phyloP scores from a whole-genome alignment of 2,888 invertebrate genomes.

The Hirtodrosophila cameraria region DNA sequence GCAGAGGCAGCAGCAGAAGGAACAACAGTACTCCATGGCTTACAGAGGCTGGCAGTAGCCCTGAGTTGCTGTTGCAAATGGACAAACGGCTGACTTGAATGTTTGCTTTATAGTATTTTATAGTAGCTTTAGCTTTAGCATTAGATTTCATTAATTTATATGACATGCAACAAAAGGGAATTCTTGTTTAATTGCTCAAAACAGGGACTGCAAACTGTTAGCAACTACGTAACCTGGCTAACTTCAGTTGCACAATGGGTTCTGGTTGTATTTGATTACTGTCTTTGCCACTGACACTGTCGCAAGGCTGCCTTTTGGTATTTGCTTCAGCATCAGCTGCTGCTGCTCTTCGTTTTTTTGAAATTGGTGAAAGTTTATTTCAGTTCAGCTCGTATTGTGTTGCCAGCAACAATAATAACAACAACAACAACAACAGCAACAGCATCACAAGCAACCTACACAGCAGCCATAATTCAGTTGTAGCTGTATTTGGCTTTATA shows the following conservation, averaged over 20 bases:
- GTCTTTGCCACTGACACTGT: not conserved
- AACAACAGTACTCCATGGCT: slow-evolving; percentile 85
- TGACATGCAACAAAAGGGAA: slow-evolving; percentile 34
- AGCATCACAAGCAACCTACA: slow-evolving; percentile 56
- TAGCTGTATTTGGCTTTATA: slow-evolving; percentile 22
- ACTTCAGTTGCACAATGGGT: too few species aligned
- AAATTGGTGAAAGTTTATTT: slow-evolving; percentile 80
- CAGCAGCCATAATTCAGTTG: slow-evolving; percentile 29
- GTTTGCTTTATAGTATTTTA: too few species aligned
- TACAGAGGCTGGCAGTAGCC: slow-evolving; percentile 85
- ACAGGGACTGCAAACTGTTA: slow-evolving; percentile 5
- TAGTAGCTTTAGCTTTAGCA: slow-evolving; percentile 20
- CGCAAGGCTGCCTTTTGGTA: slow-evolving; percentile 10
- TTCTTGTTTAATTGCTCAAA: slow-evolving; percentile 33
- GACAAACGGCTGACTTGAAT: slow-evolving; percentile 6
- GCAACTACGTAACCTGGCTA: too few species aligned
- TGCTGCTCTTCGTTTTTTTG: slow-evolving; percentile 58
- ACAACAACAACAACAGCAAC: slow-evolving; percentile 15
- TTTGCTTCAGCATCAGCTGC: slow-evolving; percentile 11
- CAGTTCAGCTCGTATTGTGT: slow-evolving; percentile 64
- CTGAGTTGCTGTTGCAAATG: slow-evolving; percentile 2
- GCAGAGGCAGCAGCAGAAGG: slow-evolving; percentile 31
- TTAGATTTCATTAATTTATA: slow-evolving; percentile 63
- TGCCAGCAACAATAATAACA: slow-evolving; percentile 51
- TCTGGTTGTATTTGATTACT: slow-evolving; percentile 32